Base-by-base conservation (phyloP, 2,113 vertebrate genomes). In the Mixornis gularis region DNA sequence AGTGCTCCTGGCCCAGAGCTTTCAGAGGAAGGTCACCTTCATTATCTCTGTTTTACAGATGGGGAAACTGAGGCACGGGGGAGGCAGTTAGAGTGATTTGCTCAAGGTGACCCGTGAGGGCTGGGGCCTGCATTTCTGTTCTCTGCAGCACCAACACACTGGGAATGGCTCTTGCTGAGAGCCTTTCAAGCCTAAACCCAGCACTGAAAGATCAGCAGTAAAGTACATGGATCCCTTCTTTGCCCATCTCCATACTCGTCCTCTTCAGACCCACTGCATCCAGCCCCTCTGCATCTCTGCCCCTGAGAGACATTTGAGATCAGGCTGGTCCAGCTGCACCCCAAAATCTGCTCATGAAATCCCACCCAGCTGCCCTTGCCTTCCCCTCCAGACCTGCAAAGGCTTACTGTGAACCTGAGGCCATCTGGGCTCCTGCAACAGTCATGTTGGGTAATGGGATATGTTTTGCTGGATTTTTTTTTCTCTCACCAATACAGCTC, bases 1-100 rank as follows among this genome's bases (percentile, higher is more conserved):
- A 63, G n/a, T 0, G 0, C 16, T 87, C 29, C 46, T 85, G 0
- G 0, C 27, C 12, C 41, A 24, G 58, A 85, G 89, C 58, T 85
- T 72, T 69, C 70, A 34, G 25, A 81, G 58, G 56, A 85, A 78
- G 60, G 91, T 93, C 86, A 92, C 56, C 64, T 89, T 89, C 64
- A 44, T 90, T 93, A 93, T 87, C 78, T 92, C 84, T 89, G 53
- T 68, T 92, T 92, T 64, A 24, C 84, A 85, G 89, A 29, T 0
- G 0, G 34, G 65, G 73, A 91, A 95, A 95, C 86, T 94, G 95
- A 96, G 94, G 89, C 72, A 93, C 0, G 0, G 17, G 64, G 77
- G 13, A 70, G 51, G 48, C 2, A 0, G 30, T 13, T 27, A 34
- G 30, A 81, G 30, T 0, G 2, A 89, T 94, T 76, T 87, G 43